Evolutionary conservation across 1,140 invertebrate genomes (phyloP), one percentile per base, ranked within the genome.

Genomic region (Melitaea cinxia): DNA sequence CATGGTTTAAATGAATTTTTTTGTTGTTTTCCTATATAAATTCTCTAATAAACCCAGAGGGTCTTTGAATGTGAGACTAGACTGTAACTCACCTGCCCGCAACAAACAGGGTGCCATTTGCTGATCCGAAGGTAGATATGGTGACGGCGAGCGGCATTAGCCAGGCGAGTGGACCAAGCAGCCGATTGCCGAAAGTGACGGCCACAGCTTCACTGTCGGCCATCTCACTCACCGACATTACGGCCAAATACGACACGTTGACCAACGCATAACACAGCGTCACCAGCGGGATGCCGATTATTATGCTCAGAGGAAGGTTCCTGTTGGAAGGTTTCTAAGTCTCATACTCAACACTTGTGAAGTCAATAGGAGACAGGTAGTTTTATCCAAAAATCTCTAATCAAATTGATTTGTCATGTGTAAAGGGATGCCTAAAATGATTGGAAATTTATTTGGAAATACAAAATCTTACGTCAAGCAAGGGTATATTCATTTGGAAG

Each of bases 221-320:
- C 94, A 99, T 97, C 91, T 99, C 98, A 63, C 94, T 94, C 0
- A 96, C 95, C 50, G 97, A 98, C 94, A 99, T 98, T 17, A 98
- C 98, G 2, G 98, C 97, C 86, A 99, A 92, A 87, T 99, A 99
- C 6, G 98, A 98, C 56, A 99, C 93, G 88, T 99, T 99, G 74
- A 99, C 97, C 42, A 99, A 92, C 4, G 97, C 95, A 89, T 99
- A 99, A 83, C 98, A 98, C 9, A 98, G 86, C 0, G 98, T 99
- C 15, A 99, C 98, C 73, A 99, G 91, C 12, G 98, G 97, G 83
- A 99, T 98, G 0, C 98, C 99, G 77, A 99, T 98, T 83, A 98
- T 96, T 63, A 99, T 99, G 19, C 98, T 97, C 55, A 96, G 94
- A 4, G 98, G 98, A 49, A 99, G 93, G 91, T 99, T 99, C 85